Conservation (phyloP, 2,113 vertebrate genomes). For the Tapirus terrestris region DNA sequence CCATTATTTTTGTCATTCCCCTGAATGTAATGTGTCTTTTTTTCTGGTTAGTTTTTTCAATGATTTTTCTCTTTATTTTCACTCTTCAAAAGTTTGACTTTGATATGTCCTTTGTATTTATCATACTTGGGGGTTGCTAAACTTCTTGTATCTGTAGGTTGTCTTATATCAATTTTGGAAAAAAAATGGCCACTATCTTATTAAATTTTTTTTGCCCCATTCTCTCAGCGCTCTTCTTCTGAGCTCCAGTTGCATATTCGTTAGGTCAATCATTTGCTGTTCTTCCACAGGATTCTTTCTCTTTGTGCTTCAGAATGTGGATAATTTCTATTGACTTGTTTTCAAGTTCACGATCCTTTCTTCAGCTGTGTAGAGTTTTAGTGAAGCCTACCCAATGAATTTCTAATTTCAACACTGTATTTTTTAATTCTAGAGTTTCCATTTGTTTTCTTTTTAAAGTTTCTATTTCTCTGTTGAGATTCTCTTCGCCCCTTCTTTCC, state of each 20-base stretch:
- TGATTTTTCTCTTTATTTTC: neutral
- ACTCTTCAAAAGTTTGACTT: neutral
- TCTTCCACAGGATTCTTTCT: neutral
- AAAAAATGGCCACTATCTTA: neutral
- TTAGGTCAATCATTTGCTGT: neutral
- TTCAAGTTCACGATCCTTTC: neutral
- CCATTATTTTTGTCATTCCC: neutral
- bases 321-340: neutral
- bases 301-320: neutral
- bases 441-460: neutral
- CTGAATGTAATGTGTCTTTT: neutral
- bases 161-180: neutral
- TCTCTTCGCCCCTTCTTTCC: neutral
- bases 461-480: neutral
- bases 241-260: neutral
- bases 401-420: neutral
- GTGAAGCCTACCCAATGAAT: neutral
- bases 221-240: neutral
- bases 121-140: neutral
- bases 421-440: neutral
- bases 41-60: neutral
- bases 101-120: neutral
- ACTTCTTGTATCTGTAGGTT: neutral
- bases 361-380: neutral
- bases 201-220: neutral